Conservation (phyloP, 2,888 invertebrate genomes). For the Cerastoderma edule region DNA sequence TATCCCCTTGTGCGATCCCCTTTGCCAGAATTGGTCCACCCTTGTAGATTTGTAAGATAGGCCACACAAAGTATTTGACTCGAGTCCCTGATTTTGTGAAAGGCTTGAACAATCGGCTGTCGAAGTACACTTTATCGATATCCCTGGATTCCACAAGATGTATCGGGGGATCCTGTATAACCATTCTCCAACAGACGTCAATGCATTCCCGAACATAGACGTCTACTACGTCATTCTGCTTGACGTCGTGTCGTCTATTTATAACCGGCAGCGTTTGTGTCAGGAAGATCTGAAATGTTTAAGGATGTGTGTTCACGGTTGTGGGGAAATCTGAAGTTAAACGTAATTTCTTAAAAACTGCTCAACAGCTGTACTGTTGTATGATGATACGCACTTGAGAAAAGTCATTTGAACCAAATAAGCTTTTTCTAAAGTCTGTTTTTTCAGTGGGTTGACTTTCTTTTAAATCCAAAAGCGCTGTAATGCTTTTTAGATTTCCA, state of each 20-base stretch:
- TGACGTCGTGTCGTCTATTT: conserved; percentile 28
- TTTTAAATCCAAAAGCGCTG: too few species aligned
- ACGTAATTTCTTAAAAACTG: too few species aligned
- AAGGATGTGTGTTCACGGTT: too few species aligned
- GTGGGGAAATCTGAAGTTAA: too few species aligned
- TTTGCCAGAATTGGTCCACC: conserved; percentile 36
- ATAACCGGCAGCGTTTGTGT: conserved; percentile 37
- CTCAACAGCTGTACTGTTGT: too few species aligned
- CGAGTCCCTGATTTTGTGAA: conserved; percentile 34
- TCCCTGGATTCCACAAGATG: conserved; percentile 26
- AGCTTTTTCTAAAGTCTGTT: too few species aligned
- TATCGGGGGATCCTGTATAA: conserved; percentile 45
- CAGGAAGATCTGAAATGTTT: conserved; percentile 34
- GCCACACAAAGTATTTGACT: conserved; percentile 48
- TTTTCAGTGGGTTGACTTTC: too few species aligned
- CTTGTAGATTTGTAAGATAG: conserved; percentile 34
- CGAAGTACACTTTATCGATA: conserved; percentile 20
- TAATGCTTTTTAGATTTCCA: too few species aligned
- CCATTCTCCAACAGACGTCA: conserved; percentile 48
- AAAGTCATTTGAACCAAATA: too few species aligned
- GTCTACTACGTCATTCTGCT: conserved; percentile 25
- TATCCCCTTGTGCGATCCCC: conserved; percentile 45
- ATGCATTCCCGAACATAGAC: conserved; percentile 39
- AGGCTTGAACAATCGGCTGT: conserved; percentile 34
- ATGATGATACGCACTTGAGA: too few species aligned